These are phyloP conservation scores for Pollachius pollachius DNA, from an alignment of 2,113 vertebrate species.

Conservation along the genomic window DNA sequence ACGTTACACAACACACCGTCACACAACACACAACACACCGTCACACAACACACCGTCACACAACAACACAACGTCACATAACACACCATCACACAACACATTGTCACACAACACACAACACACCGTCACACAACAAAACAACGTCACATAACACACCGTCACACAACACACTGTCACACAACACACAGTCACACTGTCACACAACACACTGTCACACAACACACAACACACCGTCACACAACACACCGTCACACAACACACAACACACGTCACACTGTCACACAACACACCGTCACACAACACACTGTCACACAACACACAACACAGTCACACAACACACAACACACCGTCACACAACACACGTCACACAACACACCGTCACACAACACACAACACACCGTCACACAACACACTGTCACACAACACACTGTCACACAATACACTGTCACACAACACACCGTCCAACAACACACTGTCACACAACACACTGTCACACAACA, in stretches of 20 bases:
- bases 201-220: no score
- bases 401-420: no score
- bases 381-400: background rate
- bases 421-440: no score
- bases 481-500: no score
- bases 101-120: no score
- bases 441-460: no score
- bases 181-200: slow-evolving; percentile 13
- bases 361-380: slow-evolving; percentile 2
- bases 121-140: no score
- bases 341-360: slow-evolving; percentile 7
- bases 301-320: slow-evolving; percentile 9
- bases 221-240: no score
- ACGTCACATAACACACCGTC: no score
- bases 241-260: background rate
- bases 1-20: no score
- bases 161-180: background rate
- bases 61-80: slow-evolving; percentile 22
- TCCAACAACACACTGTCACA: no score
- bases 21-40: background rate
- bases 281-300: slow-evolving; percentile 14
- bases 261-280: background rate
- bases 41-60: background rate
- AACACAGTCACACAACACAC: background rate
- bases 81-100: background rate